Base-by-base conservation (phyloP, 2,113 vertebrate species). In the Gymnocephalus cernua region DNA sequence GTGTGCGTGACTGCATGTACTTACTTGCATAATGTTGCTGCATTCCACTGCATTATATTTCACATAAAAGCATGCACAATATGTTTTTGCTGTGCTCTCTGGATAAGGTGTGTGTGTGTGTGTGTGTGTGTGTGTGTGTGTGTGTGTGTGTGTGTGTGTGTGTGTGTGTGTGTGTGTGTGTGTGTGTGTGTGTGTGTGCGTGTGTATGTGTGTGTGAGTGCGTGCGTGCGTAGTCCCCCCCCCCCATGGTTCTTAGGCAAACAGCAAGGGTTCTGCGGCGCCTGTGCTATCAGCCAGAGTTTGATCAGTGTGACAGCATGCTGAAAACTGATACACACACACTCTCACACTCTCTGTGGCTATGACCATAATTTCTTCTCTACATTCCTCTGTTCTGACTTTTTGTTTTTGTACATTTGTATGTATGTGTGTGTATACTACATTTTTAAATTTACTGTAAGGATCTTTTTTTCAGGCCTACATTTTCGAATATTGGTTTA, bases 261-360 rank as follows among this genome's bases (percentile, higher is more conserved):
- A 89, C 65, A 18, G 59, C 2, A 27, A 59, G 85, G 73, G 70
- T 80, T 82, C 21, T 82, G 5, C 61, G 79, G 87, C 85, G 87
- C 90, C 90, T 76, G 75, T 35, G 83, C 85, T 92, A 91, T 93
- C 89, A 66, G 74, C 12, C 76, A 23, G 21, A 83, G 77, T 88
- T 89, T 87, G 86, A 92, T 89, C 85, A 83, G 80, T 67, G 81
- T 87, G 86, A 90, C 88, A 91, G 85, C 64, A 71, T 35, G 78
- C 86, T 95, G 92, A 90, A 93, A 94, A 86, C 83, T 83, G 82
- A 92, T 83, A 90, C 79, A 62, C 83, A 50, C 12, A 54, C 8
- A 58, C 62, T 70, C 66, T 72, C 61, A n/a, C 35, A 44, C 45
- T 44, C 67, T 56, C 70, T 59, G 38, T 32, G 57, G 75, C 71